Conservation (phyloP, 2,888 invertebrate genomes). For the Leptura quadrifasciata region DNA sequence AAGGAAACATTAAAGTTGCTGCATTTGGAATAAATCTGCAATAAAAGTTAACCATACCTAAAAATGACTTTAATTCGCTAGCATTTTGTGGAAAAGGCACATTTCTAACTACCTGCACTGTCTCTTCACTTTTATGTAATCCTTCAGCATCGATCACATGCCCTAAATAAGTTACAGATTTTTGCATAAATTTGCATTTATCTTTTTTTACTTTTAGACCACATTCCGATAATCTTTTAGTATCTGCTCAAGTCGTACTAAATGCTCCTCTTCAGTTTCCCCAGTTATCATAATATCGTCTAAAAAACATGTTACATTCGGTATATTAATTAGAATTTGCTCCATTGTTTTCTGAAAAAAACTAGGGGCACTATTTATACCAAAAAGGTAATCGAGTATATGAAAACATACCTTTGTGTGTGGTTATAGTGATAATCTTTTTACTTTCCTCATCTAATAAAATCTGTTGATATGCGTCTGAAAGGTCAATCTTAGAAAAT, state of each 20-base stretch:
- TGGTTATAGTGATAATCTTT: background rate
- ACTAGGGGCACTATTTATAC: conserved; percentile 20
- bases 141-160: too few relatives aligned
- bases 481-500: conserved; percentile 56
- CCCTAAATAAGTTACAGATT: too few relatives aligned
- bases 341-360: conserved; percentile 38
- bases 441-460: conserved; percentile 26
- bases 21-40: too few relatives aligned
- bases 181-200: too few relatives aligned
- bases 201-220: too few relatives aligned
- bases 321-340: conserved; percentile 11
- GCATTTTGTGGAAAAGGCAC: too few relatives aligned
- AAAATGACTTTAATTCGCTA: too few relatives aligned
- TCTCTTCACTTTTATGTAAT: conserved; percentile 31
- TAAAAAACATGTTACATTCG: conserved; percentile 26
- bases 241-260: background rate
- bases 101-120: conserved; percentile 11
- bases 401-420: conserved; percentile 30
- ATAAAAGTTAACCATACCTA: too few relatives aligned
- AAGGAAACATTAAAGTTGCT: too few relatives aligned
- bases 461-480: conserved; percentile 55
- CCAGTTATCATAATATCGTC: conserved; percentile 32
- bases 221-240: conserved; percentile 34
- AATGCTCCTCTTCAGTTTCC: too few relatives aligned
- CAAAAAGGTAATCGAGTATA: conserved; percentile 29